Evolutionary conservation across 2,888 invertebrate species (phyloP), one percentile per base, ranked within the genome.

Genomic region (Mechanitis mazaeus): DNA sequence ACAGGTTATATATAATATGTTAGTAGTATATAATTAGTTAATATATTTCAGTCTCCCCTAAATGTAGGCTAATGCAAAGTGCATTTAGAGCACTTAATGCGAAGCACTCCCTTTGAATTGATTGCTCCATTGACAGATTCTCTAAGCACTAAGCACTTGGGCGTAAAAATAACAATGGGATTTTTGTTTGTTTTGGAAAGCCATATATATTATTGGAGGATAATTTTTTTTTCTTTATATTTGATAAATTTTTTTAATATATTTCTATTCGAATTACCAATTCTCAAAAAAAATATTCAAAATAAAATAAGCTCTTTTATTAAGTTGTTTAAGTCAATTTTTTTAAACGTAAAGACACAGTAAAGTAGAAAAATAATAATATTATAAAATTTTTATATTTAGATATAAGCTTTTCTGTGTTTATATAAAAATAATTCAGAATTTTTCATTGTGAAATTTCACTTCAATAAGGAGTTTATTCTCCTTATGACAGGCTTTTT

Each of bases 51-150:
- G 74, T 78, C 75, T 74, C 69, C 67, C 31, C 31, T 11, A 68
- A 67, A 77, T 77, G 73, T 71, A 72, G 60, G 68, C 74, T 75
- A 80, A 80, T 79, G 75, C 72, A 75, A 71, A 74, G 75, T 76
- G 71, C 71, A 71, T 77, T 79, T 74, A 72, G 74, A 73, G 76
- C 79, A 80, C 77, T 82, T 75, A 76, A 74, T 70, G 70, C 64
- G 66, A 69, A 74, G 70, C 75, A 71, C 73, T 73, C 70, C 65
- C 68, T 71, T 72, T 71, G 76, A 74, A 80, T 78, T 81, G 80
- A 80, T 82, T 78, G 73, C 75, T 74, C 67, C 65, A 66, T 60
- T 66, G 67, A 67, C 68, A 65, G 68, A 68, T 65, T 63, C 65
- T 65, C 59, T 9, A 7, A 55, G 64, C 60, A 59, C 59, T 9